Base-by-base conservation (phyloP, 1,140 invertebrate species). In the Panagrolaimus sp. region DNA sequence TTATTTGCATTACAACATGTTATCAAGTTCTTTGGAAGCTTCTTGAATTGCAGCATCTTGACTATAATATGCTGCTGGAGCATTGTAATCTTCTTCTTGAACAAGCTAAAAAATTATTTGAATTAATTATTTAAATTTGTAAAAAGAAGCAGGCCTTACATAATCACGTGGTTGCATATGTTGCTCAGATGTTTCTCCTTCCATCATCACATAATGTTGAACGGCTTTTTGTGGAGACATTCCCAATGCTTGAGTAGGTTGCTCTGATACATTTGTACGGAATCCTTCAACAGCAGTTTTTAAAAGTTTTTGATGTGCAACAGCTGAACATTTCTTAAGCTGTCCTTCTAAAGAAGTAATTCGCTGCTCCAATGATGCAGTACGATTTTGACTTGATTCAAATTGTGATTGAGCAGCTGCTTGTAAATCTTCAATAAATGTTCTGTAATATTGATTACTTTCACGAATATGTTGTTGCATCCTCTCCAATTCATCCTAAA, bases 21-120 rank as follows among this genome's bases (percentile, higher is more conserved):
- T 58, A 28, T 58, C 52, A 21, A 58, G 52, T 58, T 58, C 52
- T 28, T 58, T 58, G 52, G 52, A 58, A 8, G 52, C 52, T 58
- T 58, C 52, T 58, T 58, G 52, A 21, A 58, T 58, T 12, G 28
- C 52, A 12, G 52, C 52, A 58, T 58, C 52, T 12, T 58, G 52
- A 28, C 21, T 28, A 28, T 28, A 21, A 14, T 58, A 58, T 12
- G 12, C 21, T 12, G 52, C 2, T 58, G 14, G 52, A 26, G 15
- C 10, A 28, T 21, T 28, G n/a, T 58, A 58, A 26, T 58, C 52
- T 26, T 58, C 52, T 21, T 28, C 28, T 58, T 58, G 52, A 21
- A 58, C 52, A 28, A 58, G 52, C 52, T 58, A 28, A 58, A n/a
- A n/a, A n/a, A n/a, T n/a, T n/a, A 58, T 12, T 58, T n/a, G 17